Conservation (phyloP, 1,140 invertebrate genomes). For the Papilio glaucus region DNA sequence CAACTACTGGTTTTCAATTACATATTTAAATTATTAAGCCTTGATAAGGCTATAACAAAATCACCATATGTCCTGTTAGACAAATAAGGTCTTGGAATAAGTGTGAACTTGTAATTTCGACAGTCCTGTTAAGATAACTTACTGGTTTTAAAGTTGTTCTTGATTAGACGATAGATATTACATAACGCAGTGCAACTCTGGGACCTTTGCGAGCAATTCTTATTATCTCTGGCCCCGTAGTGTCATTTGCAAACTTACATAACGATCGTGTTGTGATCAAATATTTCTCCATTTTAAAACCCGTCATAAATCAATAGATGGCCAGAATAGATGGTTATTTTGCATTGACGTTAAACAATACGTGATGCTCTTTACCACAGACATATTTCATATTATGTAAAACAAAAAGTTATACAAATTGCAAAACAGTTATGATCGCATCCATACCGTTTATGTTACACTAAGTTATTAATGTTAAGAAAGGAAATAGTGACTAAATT, state of each 20-base stretch:
- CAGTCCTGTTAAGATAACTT: not conserved
- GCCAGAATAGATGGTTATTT: conserved; percentile 30
- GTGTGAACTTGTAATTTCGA: not conserved
- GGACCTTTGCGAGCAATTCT: conserved; percentile 29
- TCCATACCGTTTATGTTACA: not conserved
- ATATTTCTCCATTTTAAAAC: conserved; percentile 44
- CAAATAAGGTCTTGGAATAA: no score
- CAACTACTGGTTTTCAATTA: no score
- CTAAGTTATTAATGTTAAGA: not conserved
- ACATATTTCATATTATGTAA: conserved; percentile 16
- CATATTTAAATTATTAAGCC: no score
- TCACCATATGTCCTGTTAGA: not conserved
- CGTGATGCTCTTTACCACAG: conserved; percentile 37
- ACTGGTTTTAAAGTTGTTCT: not conserved
- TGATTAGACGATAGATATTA: not conserved
- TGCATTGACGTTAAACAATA: conserved; percentile 37
- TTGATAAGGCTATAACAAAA: not conserved
- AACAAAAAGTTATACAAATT: conserved; percentile 21
- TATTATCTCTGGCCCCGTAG: conserved; percentile 44
- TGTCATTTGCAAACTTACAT: conserved; percentile 45
- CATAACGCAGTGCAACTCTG: not conserved
- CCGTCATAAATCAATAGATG: conserved; percentile 50
- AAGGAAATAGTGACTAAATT: not conserved
- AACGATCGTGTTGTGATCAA: conserved; percentile 39
- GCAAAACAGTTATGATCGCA: not conserved